Percentiles rank a stretch among this genome's conserved stretches.
Conservation (phyloP, 2,113 vertebrate genomes). For the Upupa epops region DNA sequence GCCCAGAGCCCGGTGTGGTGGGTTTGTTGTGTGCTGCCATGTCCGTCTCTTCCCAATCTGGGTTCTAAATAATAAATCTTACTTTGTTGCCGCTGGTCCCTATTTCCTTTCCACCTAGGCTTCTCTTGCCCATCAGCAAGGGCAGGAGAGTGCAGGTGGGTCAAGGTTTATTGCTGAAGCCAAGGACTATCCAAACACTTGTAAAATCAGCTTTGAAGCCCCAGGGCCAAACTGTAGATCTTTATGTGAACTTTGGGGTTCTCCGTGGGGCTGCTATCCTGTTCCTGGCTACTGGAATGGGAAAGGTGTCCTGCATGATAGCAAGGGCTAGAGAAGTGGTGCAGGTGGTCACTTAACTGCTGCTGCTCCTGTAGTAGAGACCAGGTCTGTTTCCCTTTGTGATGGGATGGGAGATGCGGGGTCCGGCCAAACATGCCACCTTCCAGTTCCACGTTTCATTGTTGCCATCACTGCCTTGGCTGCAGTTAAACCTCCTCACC, state of each 20-base stretch:
- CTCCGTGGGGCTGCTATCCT: background rate
- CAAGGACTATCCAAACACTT: background rate
- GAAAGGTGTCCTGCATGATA: background rate
- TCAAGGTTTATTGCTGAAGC: background rate
- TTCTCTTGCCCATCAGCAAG: background rate
- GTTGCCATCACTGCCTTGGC: background rate
- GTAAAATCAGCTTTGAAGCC: background rate
- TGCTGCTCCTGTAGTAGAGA: background rate
- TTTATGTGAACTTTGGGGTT: background rate
- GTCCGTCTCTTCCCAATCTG: conserved; percentile 46
- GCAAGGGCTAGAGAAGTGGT: background rate
- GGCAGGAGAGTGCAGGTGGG: background rate
- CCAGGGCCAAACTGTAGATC: background rate
- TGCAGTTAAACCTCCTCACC: background rate
- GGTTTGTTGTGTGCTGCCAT: conserved; percentile 12
- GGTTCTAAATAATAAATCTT: conserved; percentile 61
- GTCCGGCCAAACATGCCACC: accelerated
- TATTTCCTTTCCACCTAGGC: background rate
- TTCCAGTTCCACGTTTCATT: background rate
- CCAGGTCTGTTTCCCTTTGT: background rate
- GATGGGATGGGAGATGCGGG: accelerated
- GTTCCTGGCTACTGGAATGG: background rate
- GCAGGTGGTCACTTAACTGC: background rate
- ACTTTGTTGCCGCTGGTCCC: conserved; percentile 43
- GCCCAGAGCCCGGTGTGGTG: background rate